Base-by-base conservation (phyloP, 2,888 invertebrate species). In the Aphrophora alni region DNA sequence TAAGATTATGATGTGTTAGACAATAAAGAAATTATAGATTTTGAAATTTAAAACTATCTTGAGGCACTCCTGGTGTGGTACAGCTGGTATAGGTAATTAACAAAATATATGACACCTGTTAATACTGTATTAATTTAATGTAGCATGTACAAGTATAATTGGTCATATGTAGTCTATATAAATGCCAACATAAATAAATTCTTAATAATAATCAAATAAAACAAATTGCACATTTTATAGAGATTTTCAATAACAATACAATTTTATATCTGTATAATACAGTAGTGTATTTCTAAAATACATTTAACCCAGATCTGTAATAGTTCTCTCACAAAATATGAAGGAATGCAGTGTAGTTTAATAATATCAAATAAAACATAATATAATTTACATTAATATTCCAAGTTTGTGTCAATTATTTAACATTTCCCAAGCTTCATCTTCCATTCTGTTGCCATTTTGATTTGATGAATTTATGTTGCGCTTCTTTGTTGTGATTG, bases 381-480 rank as follows among this genome's bases (percentile, higher is more conserved):
- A 33, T 21, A 21, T 59, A 59, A 59, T 59, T 59, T 59, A 14
- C 59, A n/a, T 59, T 59, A 59, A 59, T 7, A 44, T 75, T 5
- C 10, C 44, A 44, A 14, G 38, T 26, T 51, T 44, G 44, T 51
- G 28, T 74, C 38, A 81, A 44, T 82, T 82, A 71, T 83, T 83
- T 25, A 83, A 79, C 33, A 74, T 77, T 74, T 83, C 83, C 83
- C 83, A 83, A 21, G 82, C 82, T 38, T 92, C 92, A 84, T 92
- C 92, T 77, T 90, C 90, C 87, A 89, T 91, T 84, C 89, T 90
- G 80, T 88, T 88, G 1, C 59, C 59, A 21, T 59, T 59, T 59
- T 59, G 59, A 59, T 77, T 84, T 81, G 75, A 84, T 82, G 80
- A 84, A 83, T 33, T 84, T 83, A 28, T 86, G 82, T 69, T 85